phyloP scores from a whole-genome alignment of 2,888 invertebrate species.

The Sphaerophoria rueppellii region DNA sequence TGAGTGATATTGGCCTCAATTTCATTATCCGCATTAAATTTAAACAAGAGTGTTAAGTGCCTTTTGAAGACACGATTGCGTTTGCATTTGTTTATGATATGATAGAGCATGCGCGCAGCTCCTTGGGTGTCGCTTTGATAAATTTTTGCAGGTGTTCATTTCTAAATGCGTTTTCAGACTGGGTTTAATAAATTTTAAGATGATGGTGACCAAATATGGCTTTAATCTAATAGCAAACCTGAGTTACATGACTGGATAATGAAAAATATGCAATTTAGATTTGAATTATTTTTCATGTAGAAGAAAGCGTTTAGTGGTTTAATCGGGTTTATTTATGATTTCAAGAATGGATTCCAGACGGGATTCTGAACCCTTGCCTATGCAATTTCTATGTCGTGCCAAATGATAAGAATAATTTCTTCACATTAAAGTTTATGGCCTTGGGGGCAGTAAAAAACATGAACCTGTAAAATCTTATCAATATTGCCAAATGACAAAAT shows the following conservation, averaged over 20 bases:
- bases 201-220: conserved; percentile 61
- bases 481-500: conserved; percentile 5
- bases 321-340: neutral
- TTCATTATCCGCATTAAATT: conserved; percentile 55
- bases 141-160: conserved; percentile 63
- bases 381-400: too few species aligned
- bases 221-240: conserved; percentile 44
- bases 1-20: conserved; percentile 63
- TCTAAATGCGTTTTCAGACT: conserved; percentile 10
- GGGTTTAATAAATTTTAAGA: conserved; percentile 23
- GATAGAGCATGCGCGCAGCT: neutral
- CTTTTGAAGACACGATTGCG: conserved; percentile 57
- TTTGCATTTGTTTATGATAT: conserved; percentile 16
- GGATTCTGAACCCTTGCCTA: too few species aligned
- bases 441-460: too few species aligned
- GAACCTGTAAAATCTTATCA: neutral
- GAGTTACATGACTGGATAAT: conserved; percentile 27
- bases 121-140: conserved; percentile 12
- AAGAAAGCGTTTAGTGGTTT: conserved; percentile 54
- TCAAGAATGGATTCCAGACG: neutral
- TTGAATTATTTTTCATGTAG: conserved; percentile 19
- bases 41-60: conserved; percentile 52
- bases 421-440: too few species aligned
- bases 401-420: too few species aligned
- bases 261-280: conserved; percentile 41